Percentiles rank a stretch among this genome's conserved stretches.
Conservation (phyloP, 2,797 vertebrate genomes). For the Dryobates pubescens region DNA sequence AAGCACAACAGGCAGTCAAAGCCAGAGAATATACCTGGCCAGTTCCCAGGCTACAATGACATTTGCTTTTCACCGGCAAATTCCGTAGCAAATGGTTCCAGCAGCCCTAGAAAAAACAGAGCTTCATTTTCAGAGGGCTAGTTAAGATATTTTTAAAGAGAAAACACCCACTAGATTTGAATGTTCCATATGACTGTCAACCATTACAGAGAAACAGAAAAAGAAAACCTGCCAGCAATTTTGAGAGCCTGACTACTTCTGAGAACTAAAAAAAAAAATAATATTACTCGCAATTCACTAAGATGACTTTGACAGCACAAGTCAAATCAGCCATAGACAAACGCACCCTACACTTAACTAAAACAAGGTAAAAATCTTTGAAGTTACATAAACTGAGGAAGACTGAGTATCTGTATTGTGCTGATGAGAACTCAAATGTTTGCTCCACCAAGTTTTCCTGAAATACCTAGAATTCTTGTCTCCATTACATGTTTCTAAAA, state of each 20-base stretch:
- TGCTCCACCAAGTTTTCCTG: background rate
- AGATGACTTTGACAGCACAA: background rate
- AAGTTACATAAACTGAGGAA: background rate
- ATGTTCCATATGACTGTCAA: background rate
- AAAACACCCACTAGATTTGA: background rate
- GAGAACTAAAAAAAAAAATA: background rate
- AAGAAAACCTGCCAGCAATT: background rate
- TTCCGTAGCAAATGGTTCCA: background rate
- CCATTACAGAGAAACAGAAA: background rate
- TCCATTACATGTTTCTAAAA: background rate
- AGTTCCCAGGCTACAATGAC: background rate
- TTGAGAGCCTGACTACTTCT: background rate
- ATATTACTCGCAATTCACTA: background rate
- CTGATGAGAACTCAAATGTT: background rate
- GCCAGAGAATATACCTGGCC: background rate
- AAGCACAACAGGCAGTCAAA: background rate
- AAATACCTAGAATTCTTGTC: background rate
- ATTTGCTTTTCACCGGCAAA: background rate
- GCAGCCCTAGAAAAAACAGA: background rate
- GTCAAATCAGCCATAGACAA: background rate
- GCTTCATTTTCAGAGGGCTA: background rate
- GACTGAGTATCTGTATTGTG: background rate
- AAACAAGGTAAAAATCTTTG: background rate
- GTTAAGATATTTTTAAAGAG: background rate
- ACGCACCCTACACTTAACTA: background rate